Evolutionary conservation across 2,888 invertebrate species (phyloP), one percentile per base, ranked within the genome.

Genomic region (Chloroclystis v-ata): DNA sequence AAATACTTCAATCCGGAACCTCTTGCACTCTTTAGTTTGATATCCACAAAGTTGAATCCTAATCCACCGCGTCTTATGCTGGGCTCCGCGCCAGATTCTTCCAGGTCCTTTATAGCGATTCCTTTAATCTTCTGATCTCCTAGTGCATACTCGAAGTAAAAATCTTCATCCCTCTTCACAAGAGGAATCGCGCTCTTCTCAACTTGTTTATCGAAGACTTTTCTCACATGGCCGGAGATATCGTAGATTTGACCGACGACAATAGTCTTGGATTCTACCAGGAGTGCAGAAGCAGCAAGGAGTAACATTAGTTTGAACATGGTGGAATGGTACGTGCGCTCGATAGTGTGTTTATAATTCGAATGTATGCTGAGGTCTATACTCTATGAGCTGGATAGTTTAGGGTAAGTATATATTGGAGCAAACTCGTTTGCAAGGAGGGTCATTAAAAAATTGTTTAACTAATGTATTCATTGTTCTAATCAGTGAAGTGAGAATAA

Each of bases 21-120:
- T 0, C 85, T 56, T 49, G 80, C 82, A 41, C 89, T 86, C 51
- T 84, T 86, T 59, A 89, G 45, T 37, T 86, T 84, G 1, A 89
- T 74, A 9, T 78, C 75, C 1, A 73, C 88, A 37, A 66, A 78
- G 13, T 69, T 65, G 47, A 82, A 78, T 0, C 86, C 86, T 0
- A 88, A 57, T 0, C 89, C 89, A 0, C 89, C 89, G 7, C 76
- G 47, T 0, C 53, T 81, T 3, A 89, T 83, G 0, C 85, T 72
- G 0, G 87, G 74, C 39, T 82, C 74, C 0, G 85, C 78, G 1
- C 74, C 37, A 0, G 75, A 78, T 49, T 84, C 81, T 1, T 86
- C 82, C 63, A 82, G 28, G 26, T 87, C 87, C 28, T 75, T 78
- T 7, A 87, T 82, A 1, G 82, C 78, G 0, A 87, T 80, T 0